phyloP scores from a whole-genome alignment of 2,888 invertebrate genomes.

The Tachystola acroxantha region DNA sequence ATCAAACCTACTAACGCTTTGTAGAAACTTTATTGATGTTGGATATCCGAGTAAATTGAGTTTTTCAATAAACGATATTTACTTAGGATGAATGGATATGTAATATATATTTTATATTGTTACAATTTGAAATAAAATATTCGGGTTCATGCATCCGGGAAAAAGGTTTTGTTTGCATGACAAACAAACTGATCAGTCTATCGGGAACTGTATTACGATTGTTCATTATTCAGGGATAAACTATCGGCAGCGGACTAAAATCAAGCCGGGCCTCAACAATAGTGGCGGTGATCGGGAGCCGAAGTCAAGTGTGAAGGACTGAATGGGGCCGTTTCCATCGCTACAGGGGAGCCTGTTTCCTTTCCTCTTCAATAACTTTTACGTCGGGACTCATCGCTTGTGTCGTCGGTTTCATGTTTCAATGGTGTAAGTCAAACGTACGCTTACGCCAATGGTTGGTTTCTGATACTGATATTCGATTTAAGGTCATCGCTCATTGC shows the following conservation, averaged over 20 bases:
- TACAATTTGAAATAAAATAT: constrained; percentile 9
- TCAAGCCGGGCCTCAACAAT: constrained; percentile 16
- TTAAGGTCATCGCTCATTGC: no score
- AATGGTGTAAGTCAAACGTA: no score
- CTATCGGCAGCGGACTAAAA: constrained; percentile 10
- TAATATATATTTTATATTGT: neutral
- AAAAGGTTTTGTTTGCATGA: constrained; percentile 5
- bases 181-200: constrained; percentile 8
- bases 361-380: constrained; percentile 28
- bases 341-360: constrained; percentile 17
- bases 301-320: constrained; percentile 30
- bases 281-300: constrained; percentile 17
- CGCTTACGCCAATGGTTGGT: no score
- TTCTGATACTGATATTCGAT: no score
- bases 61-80: constrained; percentile 8
- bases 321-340: constrained; percentile 24
- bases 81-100: constrained; percentile 6
- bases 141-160: constrained; percentile 1
- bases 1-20: neutral
- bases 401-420: constrained; percentile 14
- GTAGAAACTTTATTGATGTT: neutral
- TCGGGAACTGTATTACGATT: constrained; percentile 13
- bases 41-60: neutral
- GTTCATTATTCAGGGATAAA: constrained; percentile 20
- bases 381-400: constrained; percentile 19